Base-by-base conservation (phyloP, 2,888 invertebrate species). In the Xanthorhoe spadicearia region DNA sequence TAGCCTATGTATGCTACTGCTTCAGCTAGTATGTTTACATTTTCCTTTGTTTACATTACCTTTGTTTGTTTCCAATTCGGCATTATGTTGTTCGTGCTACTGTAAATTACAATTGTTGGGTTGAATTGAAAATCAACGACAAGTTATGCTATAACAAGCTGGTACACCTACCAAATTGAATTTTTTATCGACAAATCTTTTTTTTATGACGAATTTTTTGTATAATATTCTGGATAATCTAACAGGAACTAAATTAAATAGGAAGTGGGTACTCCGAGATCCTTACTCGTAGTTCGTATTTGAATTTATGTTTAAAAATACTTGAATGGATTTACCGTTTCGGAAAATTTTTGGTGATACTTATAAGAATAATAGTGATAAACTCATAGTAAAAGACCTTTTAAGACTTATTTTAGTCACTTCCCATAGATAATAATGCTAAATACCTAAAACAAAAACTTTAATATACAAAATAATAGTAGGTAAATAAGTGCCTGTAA, bases 111-210 rank as follows among this genome's bases (percentile, higher is more conserved):
- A 57, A 63, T 57, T 57, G 57, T 53, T 48, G 17, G 15, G 18
- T 15, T n/a, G 9, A 64, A 64, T 53, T 52, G 23, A 64, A 64
- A 64, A 35, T 58, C 53, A 64, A 64, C 58, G 13, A 7, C 7
- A 32, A 32, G 35, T 18, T 23, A n/a, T 13, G 38, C 57, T 32
- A 57, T 57, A 57, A 49, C 13, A 23, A 49, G 28, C 48, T 46
- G 23, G 13, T 51, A n/a, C 51, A 23, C 23, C 28, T 28, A 10
- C 23, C 23, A 28, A 51, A 46, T 55, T 19, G 43, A 48, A 48
- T 19, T 55, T 38, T 55, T 15, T 13, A 55, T 55, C 38, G 23
- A 8, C 9, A 38, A 38, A 38, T 38, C 9, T 9, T 9, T 8
- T 10, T 38, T 38, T 8, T 2, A 2, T 38, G 10, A 0, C 0